Evolutionary conservation across 35 echinoderm and acorn worm genomes (phyloP).

Genomic region (Chiridota heheva): DNA sequence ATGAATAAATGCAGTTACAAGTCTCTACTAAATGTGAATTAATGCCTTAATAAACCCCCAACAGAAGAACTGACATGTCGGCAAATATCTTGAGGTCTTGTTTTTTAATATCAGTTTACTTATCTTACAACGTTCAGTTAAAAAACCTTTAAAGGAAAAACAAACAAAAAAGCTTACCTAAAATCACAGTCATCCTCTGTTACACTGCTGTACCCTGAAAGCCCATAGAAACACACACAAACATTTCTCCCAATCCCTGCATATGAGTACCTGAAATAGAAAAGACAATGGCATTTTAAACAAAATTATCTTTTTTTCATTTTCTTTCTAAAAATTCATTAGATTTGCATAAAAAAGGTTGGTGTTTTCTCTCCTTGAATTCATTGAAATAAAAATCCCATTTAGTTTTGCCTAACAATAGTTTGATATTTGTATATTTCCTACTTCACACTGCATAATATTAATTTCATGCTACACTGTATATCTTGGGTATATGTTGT

Average conservation of each 20-base stretch:
- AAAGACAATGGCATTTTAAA: no score
- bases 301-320: no score
- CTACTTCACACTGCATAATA: no score
- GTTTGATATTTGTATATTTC: no score
- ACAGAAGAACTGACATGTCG: neutral
- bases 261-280: conserved; percentile 11
- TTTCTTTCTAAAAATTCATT: no score
- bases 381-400: no score
- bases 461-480: no score
- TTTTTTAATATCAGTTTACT: neutral
- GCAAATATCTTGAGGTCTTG: neutral
- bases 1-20: neutral
- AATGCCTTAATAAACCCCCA: neutral
- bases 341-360: no score
- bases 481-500: no score
- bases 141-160: neutral
- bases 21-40: neutral
- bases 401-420: no score
- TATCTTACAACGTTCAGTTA: neutral
- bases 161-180: neutral
- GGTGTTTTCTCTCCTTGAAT: no score
- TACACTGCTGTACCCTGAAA: conserved; percentile 27
- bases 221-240: conserved; percentile 38
- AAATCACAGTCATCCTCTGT: conserved; percentile 3
- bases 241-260: neutral